Evolutionary conservation across 2,113 vertebrate species (phyloP).

Genomic region (Desmodus rotundus): DNA sequence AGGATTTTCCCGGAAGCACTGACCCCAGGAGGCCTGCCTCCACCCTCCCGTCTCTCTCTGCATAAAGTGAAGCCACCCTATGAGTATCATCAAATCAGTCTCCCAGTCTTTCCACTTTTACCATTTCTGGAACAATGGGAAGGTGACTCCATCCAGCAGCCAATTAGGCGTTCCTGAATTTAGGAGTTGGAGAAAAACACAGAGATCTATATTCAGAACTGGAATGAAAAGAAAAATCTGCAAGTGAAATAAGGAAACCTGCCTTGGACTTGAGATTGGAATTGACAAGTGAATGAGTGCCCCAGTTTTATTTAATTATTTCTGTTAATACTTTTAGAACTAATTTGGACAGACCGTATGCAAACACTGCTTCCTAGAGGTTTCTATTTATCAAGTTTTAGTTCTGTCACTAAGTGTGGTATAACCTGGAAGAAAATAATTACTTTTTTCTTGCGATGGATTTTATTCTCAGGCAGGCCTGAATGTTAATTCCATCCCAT

Average conservation of each 20-base stretch:
- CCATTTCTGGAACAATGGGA: not conserved
- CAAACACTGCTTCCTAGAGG: not conserved
- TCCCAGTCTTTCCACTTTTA: not conserved
- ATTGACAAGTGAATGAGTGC: not conserved
- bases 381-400: not conserved
- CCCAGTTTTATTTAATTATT: not conserved
- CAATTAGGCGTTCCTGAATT: conserved; percentile 1
- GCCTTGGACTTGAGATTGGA: not conserved
- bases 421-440: not conserved
- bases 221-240: not conserved
- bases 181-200: not conserved
- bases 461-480: not conserved
- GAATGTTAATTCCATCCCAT: not conserved
- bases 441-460: not conserved
- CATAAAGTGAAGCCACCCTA: not conserved
- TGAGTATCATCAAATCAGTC: not conserved
- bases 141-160: not conserved
- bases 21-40: not conserved
- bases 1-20: not conserved
- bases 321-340: not conserved
- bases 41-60: not conserved
- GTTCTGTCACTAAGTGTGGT: not conserved
- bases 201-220: not conserved
- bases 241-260: not conserved
- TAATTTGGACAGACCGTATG: not conserved